phyloP scores from a whole-genome alignment of 2,797 vertebrate genomes.

The Tragelaphus oryx region DNA sequence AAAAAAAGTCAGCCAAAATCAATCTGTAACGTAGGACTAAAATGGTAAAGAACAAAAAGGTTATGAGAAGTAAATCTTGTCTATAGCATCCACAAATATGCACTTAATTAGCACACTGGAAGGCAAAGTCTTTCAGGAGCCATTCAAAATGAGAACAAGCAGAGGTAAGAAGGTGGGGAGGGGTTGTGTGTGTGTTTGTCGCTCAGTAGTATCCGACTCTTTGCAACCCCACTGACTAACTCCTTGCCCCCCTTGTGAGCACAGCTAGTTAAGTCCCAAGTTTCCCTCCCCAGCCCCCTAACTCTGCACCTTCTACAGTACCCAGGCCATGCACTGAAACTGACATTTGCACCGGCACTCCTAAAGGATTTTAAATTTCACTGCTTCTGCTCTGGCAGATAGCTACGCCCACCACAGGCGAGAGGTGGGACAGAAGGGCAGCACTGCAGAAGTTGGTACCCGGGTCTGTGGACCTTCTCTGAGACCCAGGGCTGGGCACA shows the following conservation, averaged over 20 bases:
- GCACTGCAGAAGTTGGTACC: background rate
- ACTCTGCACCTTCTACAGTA: background rate
- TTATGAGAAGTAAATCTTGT: background rate
- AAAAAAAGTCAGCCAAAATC: background rate
- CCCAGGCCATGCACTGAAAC: background rate
- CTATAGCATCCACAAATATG: background rate
- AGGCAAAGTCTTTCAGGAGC: background rate
- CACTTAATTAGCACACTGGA: background rate
- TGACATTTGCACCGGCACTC: background rate
- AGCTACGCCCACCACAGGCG: background rate
- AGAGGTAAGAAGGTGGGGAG: background rate
- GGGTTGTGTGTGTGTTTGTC: background rate
- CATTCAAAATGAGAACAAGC: background rate
- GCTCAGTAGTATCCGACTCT: background rate
- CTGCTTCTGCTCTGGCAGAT: background rate
- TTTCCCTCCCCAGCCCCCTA: background rate
- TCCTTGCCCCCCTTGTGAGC: background rate
- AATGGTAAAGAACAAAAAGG: slow-evolving; percentile 1
- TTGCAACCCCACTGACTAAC: background rate
- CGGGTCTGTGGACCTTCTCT: too few relatives aligned
- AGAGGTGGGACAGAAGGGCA: background rate
- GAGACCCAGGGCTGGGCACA: fast-evolving
- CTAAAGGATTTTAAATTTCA: background rate
- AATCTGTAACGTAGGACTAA: background rate
- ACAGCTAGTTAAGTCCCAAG: background rate